Conservation (phyloP, 2,888 invertebrate species). For the Tipula helvola region DNA sequence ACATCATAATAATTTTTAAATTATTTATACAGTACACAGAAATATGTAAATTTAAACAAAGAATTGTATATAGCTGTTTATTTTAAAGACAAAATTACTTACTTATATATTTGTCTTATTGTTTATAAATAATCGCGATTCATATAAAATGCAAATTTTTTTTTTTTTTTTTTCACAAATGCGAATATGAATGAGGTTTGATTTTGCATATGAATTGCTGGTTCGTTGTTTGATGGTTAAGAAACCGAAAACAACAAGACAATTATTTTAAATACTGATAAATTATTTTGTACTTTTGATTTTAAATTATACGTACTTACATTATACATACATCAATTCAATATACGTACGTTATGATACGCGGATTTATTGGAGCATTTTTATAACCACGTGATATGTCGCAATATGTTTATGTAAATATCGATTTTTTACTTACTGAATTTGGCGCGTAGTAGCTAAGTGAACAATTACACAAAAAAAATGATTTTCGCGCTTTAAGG, state of each 20-base stretch:
- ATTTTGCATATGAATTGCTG: background rate
- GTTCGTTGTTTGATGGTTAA: background rate
- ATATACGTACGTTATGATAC: background rate
- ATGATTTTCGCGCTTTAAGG: no score
- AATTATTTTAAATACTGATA: background rate
- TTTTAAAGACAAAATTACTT: background rate
- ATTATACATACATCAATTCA: background rate
- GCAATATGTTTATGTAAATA: background rate
- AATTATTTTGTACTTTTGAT: background rate
- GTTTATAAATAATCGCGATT: slow-evolving; percentile 4
- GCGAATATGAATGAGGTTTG: background rate
- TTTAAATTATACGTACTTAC: background rate
- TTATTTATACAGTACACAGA: background rate
- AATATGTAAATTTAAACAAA: background rate
- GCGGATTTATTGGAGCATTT: background rate
- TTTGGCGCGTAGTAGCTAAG: background rate
- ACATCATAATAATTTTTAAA: background rate
- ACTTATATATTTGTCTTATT: background rate
- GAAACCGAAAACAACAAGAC: background rate
- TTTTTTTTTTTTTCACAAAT: background rate
- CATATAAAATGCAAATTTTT: background rate
- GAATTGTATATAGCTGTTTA: background rate
- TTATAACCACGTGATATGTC: background rate
- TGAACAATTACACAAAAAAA: no score
- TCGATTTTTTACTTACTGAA: no score